These are phyloP conservation scores for Ophioderma brevispina DNA, from an alignment of 35 echinoderm and acorn worm species.

Conservation along the genomic window DNA sequence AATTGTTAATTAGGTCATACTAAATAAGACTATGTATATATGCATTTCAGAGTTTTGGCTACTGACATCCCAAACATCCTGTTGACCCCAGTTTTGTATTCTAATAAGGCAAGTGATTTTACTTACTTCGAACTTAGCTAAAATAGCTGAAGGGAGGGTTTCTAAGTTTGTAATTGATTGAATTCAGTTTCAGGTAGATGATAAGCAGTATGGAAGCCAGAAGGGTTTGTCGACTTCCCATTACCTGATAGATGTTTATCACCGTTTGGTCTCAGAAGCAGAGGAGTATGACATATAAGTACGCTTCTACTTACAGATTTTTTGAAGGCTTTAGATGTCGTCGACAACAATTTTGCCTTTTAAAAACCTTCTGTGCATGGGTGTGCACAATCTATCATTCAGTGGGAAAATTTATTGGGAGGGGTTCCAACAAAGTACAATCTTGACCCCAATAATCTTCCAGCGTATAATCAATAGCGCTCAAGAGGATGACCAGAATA, in stretches of 20 bases:
- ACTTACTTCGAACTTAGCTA: too few species aligned
- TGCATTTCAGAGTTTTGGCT: too few species aligned
- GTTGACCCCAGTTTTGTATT: too few species aligned
- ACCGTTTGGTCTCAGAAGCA: neutral
- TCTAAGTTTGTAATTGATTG: too few species aligned
- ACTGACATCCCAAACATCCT: too few species aligned
- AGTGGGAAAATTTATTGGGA: neutral
- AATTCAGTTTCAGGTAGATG: conserved; percentile 13
- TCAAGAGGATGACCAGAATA: neutral
- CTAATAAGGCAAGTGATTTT: too few species aligned
- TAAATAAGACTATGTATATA: too few species aligned
- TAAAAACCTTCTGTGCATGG: conserved; percentile 12
- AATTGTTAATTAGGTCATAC: too few species aligned
- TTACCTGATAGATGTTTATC: conserved; percentile 42
- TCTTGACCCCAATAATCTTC: neutral
- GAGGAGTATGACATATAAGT: neutral
- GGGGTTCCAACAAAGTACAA: neutral
- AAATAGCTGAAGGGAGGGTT: too few species aligned
- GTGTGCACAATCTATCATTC: neutral
- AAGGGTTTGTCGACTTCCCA: conserved; percentile 24
- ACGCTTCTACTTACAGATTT: conserved; percentile 40
- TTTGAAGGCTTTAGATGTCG: conserved; percentile 12
- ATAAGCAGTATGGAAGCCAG: conserved; percentile 29
- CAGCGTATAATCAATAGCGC: neutral
- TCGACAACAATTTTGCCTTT: conserved; percentile 12